Base-by-base conservation (phyloP, 2,888 invertebrate species). In the Unio delphinus region DNA sequence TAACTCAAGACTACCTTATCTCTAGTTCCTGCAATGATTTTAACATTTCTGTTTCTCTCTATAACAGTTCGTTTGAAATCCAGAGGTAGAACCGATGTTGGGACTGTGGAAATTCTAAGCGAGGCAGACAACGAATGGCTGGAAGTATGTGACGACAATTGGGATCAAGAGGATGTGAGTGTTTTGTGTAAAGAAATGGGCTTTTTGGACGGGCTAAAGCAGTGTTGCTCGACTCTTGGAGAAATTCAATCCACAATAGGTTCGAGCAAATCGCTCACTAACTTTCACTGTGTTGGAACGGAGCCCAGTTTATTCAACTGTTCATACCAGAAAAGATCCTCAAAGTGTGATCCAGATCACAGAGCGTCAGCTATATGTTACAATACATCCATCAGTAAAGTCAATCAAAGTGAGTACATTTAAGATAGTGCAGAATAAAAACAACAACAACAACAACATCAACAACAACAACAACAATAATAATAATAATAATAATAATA, bases 151-250 rank as follows among this genome's bases (percentile, higher is more conserved):
- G 82, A 82, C 68, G 75, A 80, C 8, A 80, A 76, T 28, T 86
- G 86, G 80, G 79, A 78, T 59, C 79, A 83, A 61, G 59, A 69
- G 1, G 80, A 83, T 26, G 86, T 86, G 2, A 74, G 78, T 45
- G 76, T 80, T 2, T 72, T 85, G n/a, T 86, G 86, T 69, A 72
- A 73, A 26, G 80, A 82, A 64, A 77, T 85, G 73, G 82, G 80
- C 20, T 83, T 76, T 61, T 68, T 71, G 20, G 80, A 82, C 62
- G 86, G 85, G 0, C 73, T 74, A 23, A 78, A 81, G 5, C 69
- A 81, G 23, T 78, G 80, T 57, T 77, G 83, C 56, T 84, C 85
- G 7, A 75, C 71, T 7, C 74, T 82, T 1, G 81, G 78, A 4
- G 70, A 68, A 6, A 74, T 75, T 59, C 70, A 77, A 56, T 69